A percentile compares a stretch with the other conserved stretches of the same genome.
These are phyloP conservation scores for Mus caroli DNA, from an alignment of 2,797 vertebrate species.

Conservation along the genomic window DNA sequence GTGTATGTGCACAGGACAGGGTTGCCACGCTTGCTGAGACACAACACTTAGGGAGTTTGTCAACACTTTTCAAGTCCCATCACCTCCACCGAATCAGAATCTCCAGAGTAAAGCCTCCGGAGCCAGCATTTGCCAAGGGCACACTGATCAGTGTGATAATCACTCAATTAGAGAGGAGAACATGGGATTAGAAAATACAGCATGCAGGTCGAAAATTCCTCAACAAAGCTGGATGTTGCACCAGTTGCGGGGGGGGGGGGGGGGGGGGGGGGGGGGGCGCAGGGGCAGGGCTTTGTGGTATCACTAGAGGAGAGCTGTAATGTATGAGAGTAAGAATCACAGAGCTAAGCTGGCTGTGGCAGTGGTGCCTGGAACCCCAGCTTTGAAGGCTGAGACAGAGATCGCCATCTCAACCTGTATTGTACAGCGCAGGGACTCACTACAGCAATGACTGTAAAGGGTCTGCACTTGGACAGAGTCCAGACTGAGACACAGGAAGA, in stretches of 20 bases:
- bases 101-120: background rate
- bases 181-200: background rate
- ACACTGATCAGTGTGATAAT: background rate
- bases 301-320: background rate
- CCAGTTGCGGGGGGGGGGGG: background rate
- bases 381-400: background rate
- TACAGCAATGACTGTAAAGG: background rate
- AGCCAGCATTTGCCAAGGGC: background rate
- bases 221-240: background rate
- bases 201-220: background rate
- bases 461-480: background rate
- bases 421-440: background rate
- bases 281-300: background rate
- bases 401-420: no score
- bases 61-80: constrained; percentile 5
- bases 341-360: background rate
- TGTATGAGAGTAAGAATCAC: background rate
- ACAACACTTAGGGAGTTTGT: background rate
- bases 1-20: background rate
- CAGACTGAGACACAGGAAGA: background rate
- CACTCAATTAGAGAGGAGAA: background rate
- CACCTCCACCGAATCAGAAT: constrained; percentile 7
- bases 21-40: background rate
- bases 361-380: background rate
- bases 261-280: background rate